Evolutionary conservation across 2,797 vertebrate species (phyloP).

Genomic region (Varecia variegata): DNA sequence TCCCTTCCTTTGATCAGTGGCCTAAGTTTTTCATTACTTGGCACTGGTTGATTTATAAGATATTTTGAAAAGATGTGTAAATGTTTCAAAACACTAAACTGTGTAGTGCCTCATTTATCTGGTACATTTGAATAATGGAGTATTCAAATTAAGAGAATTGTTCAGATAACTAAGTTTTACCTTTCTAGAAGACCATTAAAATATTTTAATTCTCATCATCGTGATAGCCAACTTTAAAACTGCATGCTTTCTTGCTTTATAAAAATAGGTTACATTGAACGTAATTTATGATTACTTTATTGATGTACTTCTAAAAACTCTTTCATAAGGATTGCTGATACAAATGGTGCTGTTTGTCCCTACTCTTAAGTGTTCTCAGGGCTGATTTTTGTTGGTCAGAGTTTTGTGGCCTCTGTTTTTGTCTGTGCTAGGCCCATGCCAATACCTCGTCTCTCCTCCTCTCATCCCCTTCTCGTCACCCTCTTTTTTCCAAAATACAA

Average conservation of each 20-base stretch:
- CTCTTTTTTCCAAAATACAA: background rate
- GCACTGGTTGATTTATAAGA: background rate
- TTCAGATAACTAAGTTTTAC: background rate
- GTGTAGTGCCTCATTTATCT: background rate
- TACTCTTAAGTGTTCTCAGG: background rate
- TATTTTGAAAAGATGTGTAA: slow-evolving; percentile 20
- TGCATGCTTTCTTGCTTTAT: background rate
- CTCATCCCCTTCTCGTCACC: background rate
- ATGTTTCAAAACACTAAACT: background rate
- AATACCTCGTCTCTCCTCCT: background rate
- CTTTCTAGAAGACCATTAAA: background rate
- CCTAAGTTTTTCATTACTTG: background rate
- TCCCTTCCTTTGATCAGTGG: background rate
- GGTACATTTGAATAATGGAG: background rate
- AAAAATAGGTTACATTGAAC: background rate
- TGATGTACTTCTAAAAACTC: background rate
- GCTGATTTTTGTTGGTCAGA: background rate
- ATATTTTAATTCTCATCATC: background rate
- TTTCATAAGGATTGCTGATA: background rate
- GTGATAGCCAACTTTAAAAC: background rate
- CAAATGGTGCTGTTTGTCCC: background rate
- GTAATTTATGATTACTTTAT: background rate
- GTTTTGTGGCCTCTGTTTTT: background rate
- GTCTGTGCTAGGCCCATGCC: no score
- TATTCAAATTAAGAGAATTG: background rate